phyloP scores from a whole-genome alignment of 2,113 vertebrate genomes.

The Plestiodon gilberti region DNA sequence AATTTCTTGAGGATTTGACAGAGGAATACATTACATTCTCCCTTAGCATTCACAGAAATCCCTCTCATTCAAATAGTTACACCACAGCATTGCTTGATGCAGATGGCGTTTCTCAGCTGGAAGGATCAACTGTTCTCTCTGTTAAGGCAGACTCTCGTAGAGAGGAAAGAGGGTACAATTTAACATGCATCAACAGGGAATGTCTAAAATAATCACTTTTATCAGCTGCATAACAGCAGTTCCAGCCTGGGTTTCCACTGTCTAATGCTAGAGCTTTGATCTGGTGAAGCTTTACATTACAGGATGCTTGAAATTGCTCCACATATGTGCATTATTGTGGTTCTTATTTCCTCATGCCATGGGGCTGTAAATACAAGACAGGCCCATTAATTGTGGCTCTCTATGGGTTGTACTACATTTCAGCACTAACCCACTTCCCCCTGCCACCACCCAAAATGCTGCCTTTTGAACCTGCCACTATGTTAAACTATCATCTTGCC shows the following conservation, averaged over 20 bases:
- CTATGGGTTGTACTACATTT: not conserved
- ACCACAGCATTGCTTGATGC: not conserved
- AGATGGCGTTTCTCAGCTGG: not conserved
- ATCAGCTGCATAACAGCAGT: not conserved
- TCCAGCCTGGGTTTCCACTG: not conserved
- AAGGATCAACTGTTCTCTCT: not conserved
- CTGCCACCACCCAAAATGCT: not conserved
- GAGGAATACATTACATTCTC: not conserved
- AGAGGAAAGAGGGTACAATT: not conserved
- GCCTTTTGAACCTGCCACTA: not conserved
- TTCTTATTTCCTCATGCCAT: not conserved
- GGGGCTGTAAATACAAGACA: not conserved
- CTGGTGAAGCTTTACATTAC: not conserved
- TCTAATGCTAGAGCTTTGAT: not conserved
- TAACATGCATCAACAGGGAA: fast-evolving
- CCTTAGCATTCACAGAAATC: not conserved
- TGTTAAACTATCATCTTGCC: not conserved
- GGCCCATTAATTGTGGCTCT: not conserved
- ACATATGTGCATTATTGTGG: not conserved
- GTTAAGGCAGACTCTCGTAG: fast-evolving
- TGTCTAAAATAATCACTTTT: not conserved
- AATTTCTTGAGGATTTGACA: not conserved
- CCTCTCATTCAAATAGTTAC: not conserved
- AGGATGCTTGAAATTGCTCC: not conserved
- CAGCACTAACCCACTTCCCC: not conserved